A percentile compares a stretch with the other conserved stretches of the same genome.
Evolutionary conservation across 2,113 vertebrate species (phyloP).

Genomic region (Platysternon megacephalum): DNA sequence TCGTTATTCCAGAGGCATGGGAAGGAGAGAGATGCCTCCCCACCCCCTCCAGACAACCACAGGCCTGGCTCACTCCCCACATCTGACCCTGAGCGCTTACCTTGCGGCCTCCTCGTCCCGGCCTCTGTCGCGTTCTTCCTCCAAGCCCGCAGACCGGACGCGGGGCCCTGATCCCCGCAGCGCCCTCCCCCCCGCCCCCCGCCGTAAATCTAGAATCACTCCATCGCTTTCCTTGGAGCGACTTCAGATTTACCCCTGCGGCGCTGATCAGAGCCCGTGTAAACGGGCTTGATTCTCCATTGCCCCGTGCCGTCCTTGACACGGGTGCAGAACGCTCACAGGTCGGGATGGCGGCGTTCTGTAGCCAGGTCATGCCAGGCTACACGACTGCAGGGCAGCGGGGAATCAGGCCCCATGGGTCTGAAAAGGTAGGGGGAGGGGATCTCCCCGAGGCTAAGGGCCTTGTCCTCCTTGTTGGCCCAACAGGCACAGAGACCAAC

Average conservation of each 20-base stretch:
- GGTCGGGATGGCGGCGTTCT: not conserved
- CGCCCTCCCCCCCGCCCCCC: rapidly evolving
- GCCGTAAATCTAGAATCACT: not conserved
- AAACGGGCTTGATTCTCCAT: not conserved
- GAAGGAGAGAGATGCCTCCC: not conserved
- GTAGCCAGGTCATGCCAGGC: not conserved
- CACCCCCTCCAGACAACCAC: not conserved
- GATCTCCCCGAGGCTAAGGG: not conserved
- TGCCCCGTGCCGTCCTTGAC: not conserved
- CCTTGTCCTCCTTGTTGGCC: not conserved
- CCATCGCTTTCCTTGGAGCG: not conserved
- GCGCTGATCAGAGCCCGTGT: not conserved
- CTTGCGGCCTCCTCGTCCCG: not conserved
- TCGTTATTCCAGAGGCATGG: not conserved
- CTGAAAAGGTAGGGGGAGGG: not conserved
- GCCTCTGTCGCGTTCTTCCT: not conserved
- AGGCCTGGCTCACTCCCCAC: not conserved
- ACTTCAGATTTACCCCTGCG: not conserved
- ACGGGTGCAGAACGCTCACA: not conserved
- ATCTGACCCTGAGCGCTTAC: not conserved
- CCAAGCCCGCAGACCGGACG: not conserved
- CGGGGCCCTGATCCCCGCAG: not conserved
- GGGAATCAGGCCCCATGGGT: not conserved
- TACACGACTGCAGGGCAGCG: not conserved
- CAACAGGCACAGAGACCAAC: rapidly evolving